Evolutionary conservation across 1,140 invertebrate genomes (phyloP).

Genomic region (Drosophila setifemur): DNA sequence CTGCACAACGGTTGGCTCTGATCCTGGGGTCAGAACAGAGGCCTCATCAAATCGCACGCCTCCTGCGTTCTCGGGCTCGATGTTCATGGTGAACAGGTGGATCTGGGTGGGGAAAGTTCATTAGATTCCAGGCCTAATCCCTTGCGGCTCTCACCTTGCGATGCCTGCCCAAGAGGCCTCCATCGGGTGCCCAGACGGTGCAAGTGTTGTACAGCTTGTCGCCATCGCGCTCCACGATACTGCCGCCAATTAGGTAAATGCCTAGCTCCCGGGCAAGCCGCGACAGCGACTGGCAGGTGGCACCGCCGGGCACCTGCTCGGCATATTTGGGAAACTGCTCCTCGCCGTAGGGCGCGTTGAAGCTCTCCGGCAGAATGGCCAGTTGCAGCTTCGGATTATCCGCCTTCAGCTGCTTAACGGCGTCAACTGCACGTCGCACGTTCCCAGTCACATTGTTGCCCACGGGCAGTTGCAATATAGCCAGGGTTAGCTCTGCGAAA

Average conservation of each 20-base stretch:
- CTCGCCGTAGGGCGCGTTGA: conserved; percentile 93
- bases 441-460: conserved; percentile 89
- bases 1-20: conserved; percentile 89
- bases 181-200: conserved; percentile 92
- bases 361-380: conserved; percentile 95
- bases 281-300: conserved; percentile 88
- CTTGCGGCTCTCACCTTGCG: conserved; percentile 84
- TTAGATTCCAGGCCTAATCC: not conserved
- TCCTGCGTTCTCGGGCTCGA: conserved; percentile 86
- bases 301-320: conserved; percentile 90
- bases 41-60: conserved; percentile 96
- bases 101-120: conserved; percentile 81
- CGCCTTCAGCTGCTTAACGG: conserved; percentile 88
- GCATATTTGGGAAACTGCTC: conserved; percentile 93
- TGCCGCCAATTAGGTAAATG: conserved; percentile 94
- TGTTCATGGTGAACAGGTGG: conserved; percentile 97
- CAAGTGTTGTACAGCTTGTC: conserved; percentile 92
- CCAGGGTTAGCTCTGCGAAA: conserved; percentile 84
- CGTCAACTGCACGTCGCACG: conserved; percentile 86
- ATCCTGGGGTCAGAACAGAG: conserved; percentile 89
- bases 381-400: conserved; percentile 86
- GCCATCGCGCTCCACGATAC: conserved; percentile 91
- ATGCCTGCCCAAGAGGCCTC: conserved; percentile 88
- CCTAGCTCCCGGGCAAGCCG: conserved; percentile 89
- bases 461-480: conserved; percentile 92